Evolutionary conservation across 2,797 vertebrate genomes (phyloP), one percentile per base, ranked within the genome.

Genomic region (Lepilemur septentrionalis): DNA sequence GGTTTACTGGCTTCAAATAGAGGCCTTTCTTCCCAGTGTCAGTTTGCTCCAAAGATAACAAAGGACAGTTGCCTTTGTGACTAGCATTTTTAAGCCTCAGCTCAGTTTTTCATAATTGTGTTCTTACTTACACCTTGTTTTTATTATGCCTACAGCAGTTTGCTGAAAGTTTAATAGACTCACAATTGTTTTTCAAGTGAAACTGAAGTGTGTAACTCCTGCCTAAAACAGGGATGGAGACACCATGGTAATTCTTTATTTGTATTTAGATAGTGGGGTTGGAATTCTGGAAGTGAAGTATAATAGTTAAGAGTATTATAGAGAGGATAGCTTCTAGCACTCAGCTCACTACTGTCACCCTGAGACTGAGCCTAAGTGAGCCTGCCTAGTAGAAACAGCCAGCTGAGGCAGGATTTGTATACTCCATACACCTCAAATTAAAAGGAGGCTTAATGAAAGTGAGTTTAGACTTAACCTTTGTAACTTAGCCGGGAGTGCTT

Each of bases 71-170:
- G 52, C 30, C 59, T 48, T 67, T 38, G 4, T 63, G 50, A 81
- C 63, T 63, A 52, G 52, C 25, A 65, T 83, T 84, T 84, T 73
- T 22, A 80, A 63, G 11, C 25, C 61, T 86, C 20, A n/a, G 20
- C 72, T 82, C 25, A 20, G 75, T 50, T 95, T 93, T 41, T 67
- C 10, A 5, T 70, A 46, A 59, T 43, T 32, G 23, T 70, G 0
- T 65, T 94, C 22, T 97, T 90, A 38, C 79, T 97, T 90, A n/a
- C 79, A 50, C 46, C 35, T 87, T 59, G 46, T 38, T 69, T 61
- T 92, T 83, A 67, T 8, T 59, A 18, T 90, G 48, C 13, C 13
- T 91, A 23, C 4, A 78, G 4, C n/a, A 67, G 20, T 88, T 73
- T 43, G 52, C 46, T 93, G 20, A n/a, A 84, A 91, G 32, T 85